Percentiles rank a stretch among this genome's conserved stretches.
phyloP scores from a whole-genome alignment of 1,140 invertebrate genomes.

The Drosophila lowei region DNA sequence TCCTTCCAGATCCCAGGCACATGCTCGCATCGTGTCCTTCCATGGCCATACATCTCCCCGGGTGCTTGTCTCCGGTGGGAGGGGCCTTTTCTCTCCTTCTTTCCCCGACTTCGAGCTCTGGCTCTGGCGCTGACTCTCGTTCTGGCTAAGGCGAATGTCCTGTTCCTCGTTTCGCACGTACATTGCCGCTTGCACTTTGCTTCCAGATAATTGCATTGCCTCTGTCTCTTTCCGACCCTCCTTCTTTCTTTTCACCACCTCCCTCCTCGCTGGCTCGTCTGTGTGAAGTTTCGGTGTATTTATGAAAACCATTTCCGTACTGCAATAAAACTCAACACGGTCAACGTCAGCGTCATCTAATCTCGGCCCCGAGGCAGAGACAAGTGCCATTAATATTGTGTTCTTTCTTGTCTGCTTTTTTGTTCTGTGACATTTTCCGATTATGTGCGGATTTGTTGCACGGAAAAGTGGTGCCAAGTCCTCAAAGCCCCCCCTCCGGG shows the following conservation, averaged over 20 bases:
- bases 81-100: constrained; percentile 13
- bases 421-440: constrained; percentile 74
- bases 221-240: constrained; percentile 26
- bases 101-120: neutral
- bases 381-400: constrained; percentile 78
- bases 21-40: constrained; percentile 43
- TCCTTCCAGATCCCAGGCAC: constrained; percentile 34
- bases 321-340: constrained; percentile 77
- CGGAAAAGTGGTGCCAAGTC: constrained; percentile 15
- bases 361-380: constrained; percentile 62
- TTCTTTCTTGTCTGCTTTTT: constrained; percentile 34
- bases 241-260: neutral
- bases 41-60: constrained; percentile 10
- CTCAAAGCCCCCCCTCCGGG: too few relatives aligned
- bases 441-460: constrained; percentile 73
- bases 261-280: neutral
- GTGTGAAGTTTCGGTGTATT: constrained; percentile 62
- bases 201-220: constrained; percentile 76
- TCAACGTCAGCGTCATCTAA: constrained; percentile 68
- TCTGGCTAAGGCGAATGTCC: constrained; percentile 64
- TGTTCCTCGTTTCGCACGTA: constrained; percentile 67
- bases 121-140: neutral
- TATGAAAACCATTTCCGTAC: constrained; percentile 77
- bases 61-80: constrained; percentile 9
- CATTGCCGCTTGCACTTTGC: constrained; percentile 55